Evolutionary conservation across 2,888 invertebrate genomes (phyloP), one percentile per base, ranked within the genome.

Genomic region (Pandemis corylana): DNA sequence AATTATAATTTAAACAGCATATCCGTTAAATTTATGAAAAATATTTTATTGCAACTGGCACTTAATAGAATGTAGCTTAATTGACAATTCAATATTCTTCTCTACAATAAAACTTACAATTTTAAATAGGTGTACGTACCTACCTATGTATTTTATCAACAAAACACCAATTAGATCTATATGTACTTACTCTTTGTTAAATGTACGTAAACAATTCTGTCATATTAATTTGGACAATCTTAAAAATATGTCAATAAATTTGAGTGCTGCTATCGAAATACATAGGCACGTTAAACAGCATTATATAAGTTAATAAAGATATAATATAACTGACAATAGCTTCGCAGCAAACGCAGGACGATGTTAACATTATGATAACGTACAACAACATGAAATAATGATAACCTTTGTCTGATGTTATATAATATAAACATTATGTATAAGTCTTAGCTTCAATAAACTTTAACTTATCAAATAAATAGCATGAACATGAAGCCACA

Each of bases 11-110:
- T 36, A 20, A 10, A 28, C 36, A 15, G n/a, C 56, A 59, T 41
- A 15, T 49, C 13, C 9, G n/a, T 62, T 65, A 46, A 46, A 36
- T 46, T 66, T 7, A 20, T 15, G 7, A 49, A 71, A 75, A 67
- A 75, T 71, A 71, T 71, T 71, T 71, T 75, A 75, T 71, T 75
- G 70, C 75, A 46, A 56, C 67, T 46, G 62, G 63, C 67, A 75
- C 46, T 63, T 67, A 63, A 72, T 68, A 67, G 41, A 72, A 68
- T 61, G 12, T 68, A 12, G 59, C 28, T 10, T 71, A 75, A 75
- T 75, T 75, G 75, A 71, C 75, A 75, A 56, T 66, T 75, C 41
- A 44, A 71, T 71, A 67, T 62, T 71, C 62, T 63, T 62, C 56
- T 67, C 20, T 20, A 20, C 20, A 20, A 56, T 20, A 7, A n/a